Conservation (phyloP, 2,888 invertebrate genomes). For the Erpobdella octoculata region DNA sequence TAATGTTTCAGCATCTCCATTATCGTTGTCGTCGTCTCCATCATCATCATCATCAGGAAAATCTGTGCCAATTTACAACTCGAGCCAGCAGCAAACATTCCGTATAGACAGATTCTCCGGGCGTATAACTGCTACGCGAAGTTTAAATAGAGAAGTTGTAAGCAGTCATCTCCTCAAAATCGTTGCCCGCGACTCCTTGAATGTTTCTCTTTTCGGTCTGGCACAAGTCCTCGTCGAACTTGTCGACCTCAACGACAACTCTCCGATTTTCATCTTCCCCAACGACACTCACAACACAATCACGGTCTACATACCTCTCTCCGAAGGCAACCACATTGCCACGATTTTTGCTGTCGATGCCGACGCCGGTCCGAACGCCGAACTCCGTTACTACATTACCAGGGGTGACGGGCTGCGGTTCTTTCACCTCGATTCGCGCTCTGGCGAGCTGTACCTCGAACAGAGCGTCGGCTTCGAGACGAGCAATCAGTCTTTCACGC, state of each 20-base stretch:
- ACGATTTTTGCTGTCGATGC: constrained; percentile 29
- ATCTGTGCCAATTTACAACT: not conserved
- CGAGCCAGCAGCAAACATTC: constrained; percentile 3
- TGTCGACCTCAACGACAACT: constrained; percentile 38
- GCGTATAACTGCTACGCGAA: constrained; percentile 39
- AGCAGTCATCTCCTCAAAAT: constrained; percentile 27
- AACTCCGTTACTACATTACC: constrained; percentile 30
- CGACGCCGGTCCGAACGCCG: constrained; percentile 32
- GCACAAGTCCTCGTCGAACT: constrained; percentile 32
- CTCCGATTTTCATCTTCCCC: constrained; percentile 36
- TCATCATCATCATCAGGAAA: not conserved
- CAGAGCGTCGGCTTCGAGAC: not conserved
- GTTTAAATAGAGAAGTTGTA: constrained; percentile 33
- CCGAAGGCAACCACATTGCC: constrained; percentile 29
- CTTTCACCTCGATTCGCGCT: constrained; percentile 33
- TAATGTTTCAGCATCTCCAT: not conserved
- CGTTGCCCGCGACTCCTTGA: constrained; percentile 28
- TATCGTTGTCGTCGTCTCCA: too few species aligned
- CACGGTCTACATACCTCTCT: constrained; percentile 7
- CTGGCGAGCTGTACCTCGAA: constrained; percentile 29
- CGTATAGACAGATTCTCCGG: constrained; percentile 38
- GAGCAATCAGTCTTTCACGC: constrained; percentile 21
- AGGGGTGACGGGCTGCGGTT: constrained; percentile 28
- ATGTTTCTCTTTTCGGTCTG: constrained; percentile 27
- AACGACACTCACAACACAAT: constrained; percentile 28